These are phyloP conservation scores for Napeogenes inachia DNA, from an alignment of 2,888 invertebrate species.

Conservation along the genomic window DNA sequence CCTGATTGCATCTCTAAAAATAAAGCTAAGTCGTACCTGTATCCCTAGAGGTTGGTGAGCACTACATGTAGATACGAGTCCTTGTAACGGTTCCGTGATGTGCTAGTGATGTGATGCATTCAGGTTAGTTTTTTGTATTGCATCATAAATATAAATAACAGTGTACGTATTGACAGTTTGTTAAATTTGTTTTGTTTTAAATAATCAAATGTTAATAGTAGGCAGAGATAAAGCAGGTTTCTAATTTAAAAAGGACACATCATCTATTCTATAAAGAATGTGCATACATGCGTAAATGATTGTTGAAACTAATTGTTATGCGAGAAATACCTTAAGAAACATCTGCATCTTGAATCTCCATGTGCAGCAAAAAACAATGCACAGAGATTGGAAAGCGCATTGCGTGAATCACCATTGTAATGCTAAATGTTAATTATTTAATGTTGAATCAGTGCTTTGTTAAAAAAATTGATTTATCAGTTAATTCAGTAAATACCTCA, in stretches of 20 bases:
- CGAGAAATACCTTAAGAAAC: constrained; percentile 9
- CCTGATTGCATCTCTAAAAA: constrained; percentile 30
- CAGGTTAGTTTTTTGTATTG: constrained; percentile 8
- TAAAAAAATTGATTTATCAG: too few relatives aligned
- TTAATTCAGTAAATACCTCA: too few relatives aligned
- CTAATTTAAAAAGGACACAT: too few relatives aligned
- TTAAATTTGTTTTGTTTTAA: too few relatives aligned
- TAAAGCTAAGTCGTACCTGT: constrained; percentile 15
- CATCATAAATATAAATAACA: neutral
- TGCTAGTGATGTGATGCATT: constrained; percentile 21
- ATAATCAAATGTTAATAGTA: too few relatives aligned
- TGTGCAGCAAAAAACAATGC: constrained; percentile 17
- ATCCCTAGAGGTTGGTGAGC: constrained; percentile 14
- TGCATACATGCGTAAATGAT: neutral
- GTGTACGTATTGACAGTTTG: too few relatives aligned
- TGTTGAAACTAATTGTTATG: constrained; percentile 11
- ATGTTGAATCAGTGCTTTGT: neutral
- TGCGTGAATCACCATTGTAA: constrained; percentile 21
- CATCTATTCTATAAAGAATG: neutral
- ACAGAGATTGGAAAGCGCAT: constrained; percentile 20
- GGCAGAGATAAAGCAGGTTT: too few relatives aligned
- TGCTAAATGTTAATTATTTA: constrained; percentile 14
- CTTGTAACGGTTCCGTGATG: constrained; percentile 41
- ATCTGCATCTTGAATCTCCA: constrained; percentile 17
- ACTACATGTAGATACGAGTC: constrained; percentile 46